A percentile compares a stretch with the other conserved stretches of the same genome.
These are phyloP conservation scores for Sternarchorhynchus goeldii DNA, from an alignment of 2,797 vertebrate species.

Conservation along the genomic window DNA sequence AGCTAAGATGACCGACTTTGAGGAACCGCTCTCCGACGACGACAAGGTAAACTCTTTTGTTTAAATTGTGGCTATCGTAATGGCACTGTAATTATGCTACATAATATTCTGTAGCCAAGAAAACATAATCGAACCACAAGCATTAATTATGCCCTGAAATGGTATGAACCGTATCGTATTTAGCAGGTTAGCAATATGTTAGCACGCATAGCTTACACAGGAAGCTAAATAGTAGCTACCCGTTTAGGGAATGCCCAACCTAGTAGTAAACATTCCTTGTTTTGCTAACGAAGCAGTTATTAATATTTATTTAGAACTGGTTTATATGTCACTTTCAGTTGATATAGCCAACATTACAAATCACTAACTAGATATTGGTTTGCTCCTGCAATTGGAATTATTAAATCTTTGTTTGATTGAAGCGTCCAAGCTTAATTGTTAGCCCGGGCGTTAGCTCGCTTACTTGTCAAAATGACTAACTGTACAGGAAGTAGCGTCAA, in stretches of 20 bases:
- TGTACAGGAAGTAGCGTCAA: conserved; percentile 46
- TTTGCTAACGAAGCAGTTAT: conserved; percentile 41
- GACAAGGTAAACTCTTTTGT: conserved; percentile 84
- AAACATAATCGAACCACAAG: not conserved
- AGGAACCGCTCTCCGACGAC: conserved; percentile 92
- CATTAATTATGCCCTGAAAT: not conserved
- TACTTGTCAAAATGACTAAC: conserved; percentile 47
- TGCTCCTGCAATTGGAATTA: not conserved
- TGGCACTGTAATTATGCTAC: not conserved
- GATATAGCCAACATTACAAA: not conserved
- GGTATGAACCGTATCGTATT: not conserved
- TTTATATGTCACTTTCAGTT: not conserved
- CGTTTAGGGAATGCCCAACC: conserved; percentile 45
- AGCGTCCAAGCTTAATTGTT: conserved; percentile 11
- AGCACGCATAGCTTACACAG: conserved; percentile 57
- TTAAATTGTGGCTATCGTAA: not conserved
- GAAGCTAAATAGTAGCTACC: conserved; percentile 56
- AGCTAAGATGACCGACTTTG: conserved; percentile 95
- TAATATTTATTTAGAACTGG: conserved; percentile 15
- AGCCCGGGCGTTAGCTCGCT: conserved; percentile 47
- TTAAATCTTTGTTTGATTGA: conserved; percentile 13
- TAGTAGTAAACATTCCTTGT: conserved; percentile 43
- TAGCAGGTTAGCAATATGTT: conserved; percentile 50
- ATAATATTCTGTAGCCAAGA: not conserved
- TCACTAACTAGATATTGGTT: not conserved